These are phyloP conservation scores for Macrophya annulata DNA, from an alignment of 2,888 invertebrate genomes.

Conservation along the genomic window DNA sequence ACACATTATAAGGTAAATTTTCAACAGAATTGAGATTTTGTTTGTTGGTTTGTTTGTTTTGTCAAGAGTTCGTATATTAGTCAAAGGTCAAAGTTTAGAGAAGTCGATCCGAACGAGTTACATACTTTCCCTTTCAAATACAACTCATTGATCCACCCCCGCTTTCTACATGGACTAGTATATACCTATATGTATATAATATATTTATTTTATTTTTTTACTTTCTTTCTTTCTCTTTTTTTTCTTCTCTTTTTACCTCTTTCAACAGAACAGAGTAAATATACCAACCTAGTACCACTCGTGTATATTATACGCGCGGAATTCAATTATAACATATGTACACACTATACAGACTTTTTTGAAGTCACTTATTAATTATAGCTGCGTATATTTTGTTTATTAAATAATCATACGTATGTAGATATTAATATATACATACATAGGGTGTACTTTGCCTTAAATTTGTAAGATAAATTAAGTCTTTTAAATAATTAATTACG, in stretches of 20 bases:
- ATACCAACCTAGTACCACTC: not conserved
- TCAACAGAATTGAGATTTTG: not conserved
- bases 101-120: conserved; percentile 1
- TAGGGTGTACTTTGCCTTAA: not conserved
- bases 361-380: not conserved
- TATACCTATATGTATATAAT: not conserved
- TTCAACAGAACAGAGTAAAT: conserved; percentile 2
- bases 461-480: conserved; percentile 2
- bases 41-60: not conserved
- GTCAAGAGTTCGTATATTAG: not conserved
- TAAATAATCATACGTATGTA: not conserved
- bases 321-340: not conserved
- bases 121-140: conserved; percentile 5
- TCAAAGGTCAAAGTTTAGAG: conserved; percentile 36
- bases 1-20: not conserved
- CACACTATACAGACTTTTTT: conserved; percentile 19
- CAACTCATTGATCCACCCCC: conserved; percentile 36
- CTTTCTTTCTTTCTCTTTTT: not conserved
- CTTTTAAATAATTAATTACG: not conserved
- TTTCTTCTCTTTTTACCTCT: not conserved
- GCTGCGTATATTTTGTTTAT: not conserved
- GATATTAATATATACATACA: not conserved
- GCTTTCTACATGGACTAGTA: conserved; percentile 40
- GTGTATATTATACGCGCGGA: not conserved
- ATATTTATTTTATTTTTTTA: not conserved